Evolutionary conservation across 2,113 vertebrate species (phyloP), one percentile per base, ranked within the genome.

Genomic region (Pimephales promelas): DNA sequence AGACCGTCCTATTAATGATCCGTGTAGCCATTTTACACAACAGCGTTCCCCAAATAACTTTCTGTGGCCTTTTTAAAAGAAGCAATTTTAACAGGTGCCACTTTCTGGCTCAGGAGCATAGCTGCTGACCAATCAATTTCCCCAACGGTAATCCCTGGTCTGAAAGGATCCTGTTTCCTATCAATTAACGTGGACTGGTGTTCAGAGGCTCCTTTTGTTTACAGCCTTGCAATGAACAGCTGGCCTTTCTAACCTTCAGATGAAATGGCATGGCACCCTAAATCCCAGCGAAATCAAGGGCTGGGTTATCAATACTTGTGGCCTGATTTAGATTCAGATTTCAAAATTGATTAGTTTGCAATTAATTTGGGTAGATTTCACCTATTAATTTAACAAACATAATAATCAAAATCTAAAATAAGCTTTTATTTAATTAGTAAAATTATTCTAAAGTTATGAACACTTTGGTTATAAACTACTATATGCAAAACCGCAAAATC

Each of bases 191-290:
- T 10, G 45, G 73, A 79, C 82, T 82, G 85, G 85, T 34, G 74
- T 86, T 84, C 81, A 79, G 76, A 87, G 85, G 81, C 49, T 78
- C 66, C 78, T 90, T 84, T 86, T 88, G 84, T 89, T 87, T 74
- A 70, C 45, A 74, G 54, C 81, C 86, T 68, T 79, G 85, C 72
- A 54, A 66, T 26, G 84, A 91, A 89, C 90, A 87, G 81, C 86
- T 89, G 90, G 84, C 52, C 83, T 90, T 81, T 88, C 75, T 88
- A 76, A 90, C 77, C 78, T 86, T 87, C 81, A 86, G 77, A 89
- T 82, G 64, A 91, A 92, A 91, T 86, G 83, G 88, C 68, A 85
- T 79, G 80, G 78, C 88, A 89, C 90, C 88, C 87, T 92, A 88
- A 90, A 88, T 85, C 86, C 36, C 79, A 86, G 89, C 85, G 82